Evolutionary conservation across 1,140 invertebrate genomes (phyloP).

Genomic region (Drosophila sucinea): DNA sequence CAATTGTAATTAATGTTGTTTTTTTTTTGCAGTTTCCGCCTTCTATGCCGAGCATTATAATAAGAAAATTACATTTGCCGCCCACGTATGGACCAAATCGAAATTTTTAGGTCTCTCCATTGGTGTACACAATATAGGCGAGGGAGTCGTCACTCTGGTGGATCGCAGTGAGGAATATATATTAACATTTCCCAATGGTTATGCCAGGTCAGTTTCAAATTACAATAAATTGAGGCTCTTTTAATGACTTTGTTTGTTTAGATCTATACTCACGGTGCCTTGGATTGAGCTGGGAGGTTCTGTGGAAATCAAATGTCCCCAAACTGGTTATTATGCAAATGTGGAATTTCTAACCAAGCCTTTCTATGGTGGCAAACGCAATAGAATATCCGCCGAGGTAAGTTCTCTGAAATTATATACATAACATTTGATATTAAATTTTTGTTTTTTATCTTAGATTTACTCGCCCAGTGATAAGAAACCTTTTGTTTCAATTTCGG

Average conservation of each 20-base stretch:
- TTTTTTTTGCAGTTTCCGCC: conserved; percentile 89
- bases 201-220: conserved; percentile 88
- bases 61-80: conserved; percentile 95
- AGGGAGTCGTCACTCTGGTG: conserved; percentile 91
- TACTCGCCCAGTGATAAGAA: conserved; percentile 92
- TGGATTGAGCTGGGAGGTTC: conserved; percentile 98
- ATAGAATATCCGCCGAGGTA: conserved; percentile 93
- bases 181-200: conserved; percentile 97
- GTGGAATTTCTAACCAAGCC: conserved; percentile 98
- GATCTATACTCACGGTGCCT: conserved; percentile 97
- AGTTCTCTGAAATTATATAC: conserved; percentile 22
- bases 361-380: conserved; percentile 98
- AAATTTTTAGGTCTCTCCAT: conserved; percentile 98
- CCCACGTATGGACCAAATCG: conserved; percentile 98
- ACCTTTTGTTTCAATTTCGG: conserved; percentile 92
- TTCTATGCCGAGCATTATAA: conserved; percentile 98
- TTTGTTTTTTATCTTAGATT: conserved; percentile 67
- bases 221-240: not conserved
- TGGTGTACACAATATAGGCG: conserved; percentile 94
- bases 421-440: not conserved
- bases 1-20: not conserved
- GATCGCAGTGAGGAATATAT: conserved; percentile 96
- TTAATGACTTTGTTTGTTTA: conserved; percentile 66
- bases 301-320: conserved; percentile 93
- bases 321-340: conserved; percentile 94